A percentile compares a stretch with the other conserved stretches of the same genome.
Conservation (phyloP, 2,113 vertebrate genomes). For the Erinaceus europaeus region DNA sequence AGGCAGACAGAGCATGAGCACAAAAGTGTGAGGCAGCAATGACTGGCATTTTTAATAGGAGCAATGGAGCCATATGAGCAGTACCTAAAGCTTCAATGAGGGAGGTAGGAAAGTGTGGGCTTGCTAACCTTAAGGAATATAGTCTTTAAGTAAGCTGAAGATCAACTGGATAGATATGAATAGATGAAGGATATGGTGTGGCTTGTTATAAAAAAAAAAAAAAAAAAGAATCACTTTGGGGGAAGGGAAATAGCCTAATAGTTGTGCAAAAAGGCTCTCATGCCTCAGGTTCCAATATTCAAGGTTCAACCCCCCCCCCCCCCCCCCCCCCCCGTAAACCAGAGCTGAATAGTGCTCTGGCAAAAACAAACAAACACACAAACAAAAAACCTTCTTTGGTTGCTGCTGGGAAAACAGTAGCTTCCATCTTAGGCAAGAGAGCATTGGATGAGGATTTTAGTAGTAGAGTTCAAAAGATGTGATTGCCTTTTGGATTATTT, state of each 20-base stretch:
- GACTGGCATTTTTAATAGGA: neutral
- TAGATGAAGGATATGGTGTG: neutral
- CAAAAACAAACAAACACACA: too few relatives aligned
- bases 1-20: neutral
- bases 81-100: neutral
- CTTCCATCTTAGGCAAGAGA: too few relatives aligned
- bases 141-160: neutral
- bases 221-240: too few relatives aligned
- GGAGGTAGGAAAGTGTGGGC: neutral
- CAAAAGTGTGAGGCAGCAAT: neutral
- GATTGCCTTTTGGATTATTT: neutral
- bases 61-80: neutral
- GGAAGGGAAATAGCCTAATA: too few relatives aligned
- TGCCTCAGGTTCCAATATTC: too few relatives aligned
- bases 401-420: too few relatives aligned
- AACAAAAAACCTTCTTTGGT: too few relatives aligned
- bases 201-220: slow-evolving; percentile 17
- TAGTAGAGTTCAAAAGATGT: neutral
- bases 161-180: neutral
- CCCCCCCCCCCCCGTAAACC: too few relatives aligned
- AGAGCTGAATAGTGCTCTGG: too few relatives aligned
- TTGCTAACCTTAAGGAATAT: neutral
- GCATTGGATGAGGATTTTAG: too few relatives aligned
- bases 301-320: too few relatives aligned
- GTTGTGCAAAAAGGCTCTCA: too few relatives aligned